Evolutionary conservation across 1,140 invertebrate species (phyloP).

Genomic region (Lutraria rhynchaena): DNA sequence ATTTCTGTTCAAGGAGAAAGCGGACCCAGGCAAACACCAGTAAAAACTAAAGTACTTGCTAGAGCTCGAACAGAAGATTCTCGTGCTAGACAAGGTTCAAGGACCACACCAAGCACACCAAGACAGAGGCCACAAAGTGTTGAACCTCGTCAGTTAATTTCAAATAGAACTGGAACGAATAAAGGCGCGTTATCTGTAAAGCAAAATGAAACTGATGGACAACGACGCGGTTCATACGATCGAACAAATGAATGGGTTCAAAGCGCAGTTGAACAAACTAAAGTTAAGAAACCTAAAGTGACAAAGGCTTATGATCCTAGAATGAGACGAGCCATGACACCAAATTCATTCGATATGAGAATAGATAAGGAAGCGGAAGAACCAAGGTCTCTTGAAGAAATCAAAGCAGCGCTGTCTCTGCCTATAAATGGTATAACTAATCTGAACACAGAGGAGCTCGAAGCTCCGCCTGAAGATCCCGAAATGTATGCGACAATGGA

Average conservation of each 20-base stretch:
- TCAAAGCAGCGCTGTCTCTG: conserved; percentile 72
- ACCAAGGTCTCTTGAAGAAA: conserved; percentile 73
- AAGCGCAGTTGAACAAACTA: conserved; percentile 65
- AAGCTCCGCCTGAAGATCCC: conserved; percentile 76
- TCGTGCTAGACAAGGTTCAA: conserved; percentile 16
- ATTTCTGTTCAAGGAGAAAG: conserved; percentile 57
- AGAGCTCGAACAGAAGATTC: conserved; percentile 43
- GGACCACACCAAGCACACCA: conserved; percentile 11
- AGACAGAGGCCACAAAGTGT: conserved; percentile 61
- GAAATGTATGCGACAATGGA: conserved; percentile 77
- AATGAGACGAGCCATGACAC: conserved; percentile 68
- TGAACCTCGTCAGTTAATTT: conserved; percentile 55
- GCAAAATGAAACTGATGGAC: conserved; percentile 28
- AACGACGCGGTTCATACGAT: conserved; percentile 60
- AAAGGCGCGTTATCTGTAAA: conserved; percentile 26
- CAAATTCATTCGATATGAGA: conserved; percentile 66
- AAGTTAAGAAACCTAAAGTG: conserved; percentile 61
- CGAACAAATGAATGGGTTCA: conserved; percentile 77
- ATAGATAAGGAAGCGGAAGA: conserved; percentile 62
- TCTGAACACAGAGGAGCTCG: conserved; percentile 59
- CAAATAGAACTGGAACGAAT: conserved; percentile 23
- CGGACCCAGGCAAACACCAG: conserved; percentile 30
- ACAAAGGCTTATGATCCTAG: conserved; percentile 57
- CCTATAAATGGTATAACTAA: conserved; percentile 68
- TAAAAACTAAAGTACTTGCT: conserved; percentile 56